These are phyloP conservation scores for Gymnothorax reevesii DNA, from an alignment of 2,797 vertebrate genomes.

Conservation along the genomic window DNA sequence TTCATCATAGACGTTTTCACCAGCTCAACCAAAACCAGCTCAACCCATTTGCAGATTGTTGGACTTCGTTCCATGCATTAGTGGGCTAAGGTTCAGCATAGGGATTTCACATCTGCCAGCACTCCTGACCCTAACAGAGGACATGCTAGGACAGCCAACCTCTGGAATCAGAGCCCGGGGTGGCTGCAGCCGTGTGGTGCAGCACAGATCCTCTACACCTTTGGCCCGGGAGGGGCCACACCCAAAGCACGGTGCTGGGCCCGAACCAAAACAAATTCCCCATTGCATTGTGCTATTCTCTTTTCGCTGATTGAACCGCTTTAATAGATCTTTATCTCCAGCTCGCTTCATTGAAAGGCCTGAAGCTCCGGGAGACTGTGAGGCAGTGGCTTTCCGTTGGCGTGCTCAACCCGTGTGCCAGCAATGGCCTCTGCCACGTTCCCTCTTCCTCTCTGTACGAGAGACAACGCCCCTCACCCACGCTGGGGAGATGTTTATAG, in stretches of 20 bases:
- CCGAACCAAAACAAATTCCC: constrained; percentile 48
- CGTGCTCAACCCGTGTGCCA: constrained; percentile 15
- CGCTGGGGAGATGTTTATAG: neutral
- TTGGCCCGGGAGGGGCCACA: constrained; percentile 45
- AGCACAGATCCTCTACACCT: constrained; percentile 57
- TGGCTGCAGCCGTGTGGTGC: constrained; percentile 41
- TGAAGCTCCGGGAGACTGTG: constrained; percentile 34
- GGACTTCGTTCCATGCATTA: neutral
- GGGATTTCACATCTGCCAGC: neutral
- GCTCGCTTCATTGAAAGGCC: constrained; percentile 38
- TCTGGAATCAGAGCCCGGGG: neutral
- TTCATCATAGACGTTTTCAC: neutral
- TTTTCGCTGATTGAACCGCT: constrained; percentile 32
- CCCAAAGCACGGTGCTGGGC: constrained; percentile 40
- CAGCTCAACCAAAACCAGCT: neutral
- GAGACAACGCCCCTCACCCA: neutral
- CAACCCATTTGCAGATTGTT: neutral
- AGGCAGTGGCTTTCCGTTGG: constrained; percentile 37
- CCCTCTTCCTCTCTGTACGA: constrained; percentile 13
- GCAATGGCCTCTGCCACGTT: constrained; percentile 47
- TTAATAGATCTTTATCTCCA: constrained; percentile 52
- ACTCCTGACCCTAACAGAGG: neutral
- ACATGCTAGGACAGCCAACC: neutral
- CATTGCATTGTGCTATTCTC: constrained; percentile 54
- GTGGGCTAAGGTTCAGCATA: neutral